These are phyloP conservation scores for Nysson spinosus DNA, from an alignment of 2,888 invertebrate species.

Conservation along the genomic window DNA sequence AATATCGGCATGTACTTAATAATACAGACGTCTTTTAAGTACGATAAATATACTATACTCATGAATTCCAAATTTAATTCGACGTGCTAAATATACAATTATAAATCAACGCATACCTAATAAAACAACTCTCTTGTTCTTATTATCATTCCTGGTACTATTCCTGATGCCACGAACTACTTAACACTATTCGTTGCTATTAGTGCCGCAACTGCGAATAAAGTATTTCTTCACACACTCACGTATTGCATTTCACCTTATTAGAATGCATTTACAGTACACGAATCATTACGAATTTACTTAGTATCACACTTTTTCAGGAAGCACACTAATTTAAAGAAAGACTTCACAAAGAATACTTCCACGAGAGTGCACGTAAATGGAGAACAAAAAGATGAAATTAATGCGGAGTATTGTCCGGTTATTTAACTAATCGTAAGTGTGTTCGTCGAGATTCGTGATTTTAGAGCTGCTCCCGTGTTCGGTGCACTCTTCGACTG, in stretches of 20 bases:
- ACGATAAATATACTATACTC: too few species aligned
- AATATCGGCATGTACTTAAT: too few species aligned
- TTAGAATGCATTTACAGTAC: too few species aligned
- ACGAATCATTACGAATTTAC: too few species aligned
- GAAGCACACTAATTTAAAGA: too few species aligned
- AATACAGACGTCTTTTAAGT: too few species aligned
- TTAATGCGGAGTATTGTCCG: neutral
- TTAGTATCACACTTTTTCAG: too few species aligned
- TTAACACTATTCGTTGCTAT: slow-evolving; percentile 17
- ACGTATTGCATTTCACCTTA: slow-evolving; percentile 15
- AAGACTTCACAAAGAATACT: too few species aligned
- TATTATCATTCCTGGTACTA: slow-evolving; percentile 3
- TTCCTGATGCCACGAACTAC: neutral
- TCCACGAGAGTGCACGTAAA: neutral
- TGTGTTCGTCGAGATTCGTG: slow-evolving; percentile 37
- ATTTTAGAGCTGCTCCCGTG: slow-evolving; percentile 53
- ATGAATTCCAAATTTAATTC: neutral
- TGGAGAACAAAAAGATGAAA: neutral
- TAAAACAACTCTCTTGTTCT: neutral
- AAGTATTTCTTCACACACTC: slow-evolving; percentile 19
- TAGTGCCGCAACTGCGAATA: neutral
- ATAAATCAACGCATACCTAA: neutral
- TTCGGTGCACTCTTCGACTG: slow-evolving; percentile 69
- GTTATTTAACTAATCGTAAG: neutral
- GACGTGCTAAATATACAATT: neutral